phyloP scores from a whole-genome alignment of 1,140 invertebrate genomes.

The Aphis craccivora region DNA sequence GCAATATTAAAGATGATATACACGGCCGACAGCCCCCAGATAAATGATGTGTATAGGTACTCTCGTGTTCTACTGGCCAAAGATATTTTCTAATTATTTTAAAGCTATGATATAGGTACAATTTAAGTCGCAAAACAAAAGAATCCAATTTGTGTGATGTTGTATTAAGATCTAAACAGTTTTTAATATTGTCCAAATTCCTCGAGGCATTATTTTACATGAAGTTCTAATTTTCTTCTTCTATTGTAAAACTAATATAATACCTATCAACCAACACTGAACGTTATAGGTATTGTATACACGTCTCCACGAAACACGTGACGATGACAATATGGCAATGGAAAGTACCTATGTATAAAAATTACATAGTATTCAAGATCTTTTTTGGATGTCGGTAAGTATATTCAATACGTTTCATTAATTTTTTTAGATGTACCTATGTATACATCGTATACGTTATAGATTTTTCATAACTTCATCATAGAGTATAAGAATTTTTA shows the following conservation, averaged over 20 bases:
- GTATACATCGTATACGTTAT: neutral
- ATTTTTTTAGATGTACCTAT: neutral
- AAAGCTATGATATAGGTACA: neutral
- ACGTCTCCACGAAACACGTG: neutral
- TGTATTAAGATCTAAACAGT: slow-evolving; percentile 7
- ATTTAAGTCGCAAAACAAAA: slow-evolving; percentile 25
- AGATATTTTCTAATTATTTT: slow-evolving; percentile 38
- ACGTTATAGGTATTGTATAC: slow-evolving; percentile 37
- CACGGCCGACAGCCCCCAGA: neutral
- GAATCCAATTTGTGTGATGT: slow-evolving; percentile 14
- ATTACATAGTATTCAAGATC: neutral
- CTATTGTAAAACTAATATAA: slow-evolving; percentile 42
- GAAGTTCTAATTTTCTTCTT: neutral
- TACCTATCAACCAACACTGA: neutral
- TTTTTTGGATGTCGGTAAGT: neutral
- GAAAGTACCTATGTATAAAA: neutral
- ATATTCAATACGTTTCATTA: slow-evolving; percentile 14
- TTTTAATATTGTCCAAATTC: slow-evolving; percentile 43
- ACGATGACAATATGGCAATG: neutral
- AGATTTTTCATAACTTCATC: neutral
- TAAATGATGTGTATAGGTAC: neutral
- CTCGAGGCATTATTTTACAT: neutral
- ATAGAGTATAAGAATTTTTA: neutral
- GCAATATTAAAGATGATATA: neutral
- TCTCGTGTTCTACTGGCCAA: neutral